These are phyloP conservation scores for Plagodis pulveraria DNA, from an alignment of 2,888 invertebrate species.

Conservation along the genomic window DNA sequence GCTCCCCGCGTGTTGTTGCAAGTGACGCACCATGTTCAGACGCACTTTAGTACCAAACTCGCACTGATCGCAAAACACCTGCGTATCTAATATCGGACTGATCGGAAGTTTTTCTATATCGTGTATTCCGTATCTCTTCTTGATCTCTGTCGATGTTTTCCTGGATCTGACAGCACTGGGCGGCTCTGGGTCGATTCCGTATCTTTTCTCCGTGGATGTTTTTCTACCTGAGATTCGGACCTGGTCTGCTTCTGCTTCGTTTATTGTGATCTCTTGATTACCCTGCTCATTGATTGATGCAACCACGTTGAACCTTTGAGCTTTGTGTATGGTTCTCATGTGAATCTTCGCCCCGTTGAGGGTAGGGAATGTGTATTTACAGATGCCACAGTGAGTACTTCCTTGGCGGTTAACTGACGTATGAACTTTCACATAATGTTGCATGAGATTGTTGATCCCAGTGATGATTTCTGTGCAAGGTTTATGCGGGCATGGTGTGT, in stretches of 20 bases:
- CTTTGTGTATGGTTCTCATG: slow-evolving; percentile 14
- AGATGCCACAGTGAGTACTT: slow-evolving; percentile 9
- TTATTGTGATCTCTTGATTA: not conserved
- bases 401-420: not conserved
- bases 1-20: slow-evolving; percentile 87
- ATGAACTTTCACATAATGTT: slow-evolving; percentile 48
- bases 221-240: slow-evolving; percentile 11
- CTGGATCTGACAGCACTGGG: not conserved
- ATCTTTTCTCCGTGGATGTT: slow-evolving; percentile 43
- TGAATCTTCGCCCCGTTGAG: slow-evolving; percentile 19
- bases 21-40: slow-evolving; percentile 89
- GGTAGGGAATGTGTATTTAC: slow-evolving; percentile 2
- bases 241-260: not conserved
- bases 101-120: slow-evolving; percentile 88
- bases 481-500: slow-evolving; percentile 31
- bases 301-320: not conserved
- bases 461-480: slow-evolving; percentile 22
- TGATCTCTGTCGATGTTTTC: slow-evolving; percentile 29
- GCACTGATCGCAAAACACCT: slow-evolving; percentile 87
- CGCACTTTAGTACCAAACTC: slow-evolving; percentile 89
- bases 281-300: not conserved
- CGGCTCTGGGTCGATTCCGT: slow-evolving; percentile 70
- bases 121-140: slow-evolving; percentile 77
- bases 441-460: slow-evolving; percentile 39
- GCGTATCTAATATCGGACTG: slow-evolving; percentile 86